These are phyloP conservation scores for Actinemys pallida DNA, from an alignment of 2,113 vertebrate species.

Conservation along the genomic window DNA sequence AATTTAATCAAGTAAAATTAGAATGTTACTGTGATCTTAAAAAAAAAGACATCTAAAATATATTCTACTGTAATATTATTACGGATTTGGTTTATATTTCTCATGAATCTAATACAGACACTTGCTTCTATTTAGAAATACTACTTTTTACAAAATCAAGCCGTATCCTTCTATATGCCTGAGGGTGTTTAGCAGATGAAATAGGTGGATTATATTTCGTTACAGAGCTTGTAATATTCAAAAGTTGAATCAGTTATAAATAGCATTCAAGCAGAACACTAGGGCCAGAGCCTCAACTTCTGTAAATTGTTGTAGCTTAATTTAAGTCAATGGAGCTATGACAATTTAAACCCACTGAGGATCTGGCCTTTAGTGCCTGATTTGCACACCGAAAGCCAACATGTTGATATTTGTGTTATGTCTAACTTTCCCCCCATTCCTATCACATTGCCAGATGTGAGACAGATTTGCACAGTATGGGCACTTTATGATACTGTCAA, in stretches of 20 bases:
- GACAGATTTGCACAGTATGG: background rate
- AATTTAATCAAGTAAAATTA: background rate
- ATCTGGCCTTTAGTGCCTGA: background rate
- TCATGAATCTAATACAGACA: background rate
- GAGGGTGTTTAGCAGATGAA: background rate
- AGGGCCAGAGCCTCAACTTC: background rate
- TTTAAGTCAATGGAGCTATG: background rate
- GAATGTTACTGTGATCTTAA: background rate
- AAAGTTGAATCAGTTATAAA: background rate
- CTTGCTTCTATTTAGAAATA: background rate
- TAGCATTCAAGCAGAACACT: background rate
- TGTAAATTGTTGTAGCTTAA: background rate
- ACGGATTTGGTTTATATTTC: background rate
- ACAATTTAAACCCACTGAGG: background rate
- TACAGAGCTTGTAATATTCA: background rate
- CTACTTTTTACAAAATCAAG: background rate
- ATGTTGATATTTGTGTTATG: background rate
- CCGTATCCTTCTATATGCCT: background rate
- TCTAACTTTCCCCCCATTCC: background rate
- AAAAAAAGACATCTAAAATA: background rate
- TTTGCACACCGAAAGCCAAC: background rate
- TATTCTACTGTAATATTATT: background rate
- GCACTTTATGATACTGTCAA: background rate
- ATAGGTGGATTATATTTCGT: background rate
- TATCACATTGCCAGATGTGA: background rate